phyloP scores from a whole-genome alignment of 92 coral and sea anemone species.

The Paramuricea clavata region DNA sequence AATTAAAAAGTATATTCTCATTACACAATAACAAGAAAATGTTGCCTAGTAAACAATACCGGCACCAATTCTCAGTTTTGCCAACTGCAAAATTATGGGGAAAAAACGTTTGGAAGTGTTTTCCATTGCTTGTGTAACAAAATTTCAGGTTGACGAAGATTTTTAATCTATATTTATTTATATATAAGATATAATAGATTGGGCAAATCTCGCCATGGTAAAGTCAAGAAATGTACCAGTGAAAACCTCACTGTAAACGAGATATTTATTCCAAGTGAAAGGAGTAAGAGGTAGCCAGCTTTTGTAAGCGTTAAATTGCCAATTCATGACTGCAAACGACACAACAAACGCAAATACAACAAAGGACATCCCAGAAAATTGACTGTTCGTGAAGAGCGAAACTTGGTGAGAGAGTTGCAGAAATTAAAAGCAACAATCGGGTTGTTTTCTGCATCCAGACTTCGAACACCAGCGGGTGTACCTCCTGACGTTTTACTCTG shows the following conservation, averaged over 20 bases:
- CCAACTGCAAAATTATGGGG: too few relatives aligned
- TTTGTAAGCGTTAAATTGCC: background rate
- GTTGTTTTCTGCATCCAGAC: background rate
- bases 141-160: too few relatives aligned
- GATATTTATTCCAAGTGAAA: background rate
- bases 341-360: background rate
- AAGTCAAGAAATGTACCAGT: background rate
- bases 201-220: background rate
- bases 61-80: too few relatives aligned
- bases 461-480: background rate
- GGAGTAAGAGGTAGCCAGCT: background rate
- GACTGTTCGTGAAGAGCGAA: background rate
- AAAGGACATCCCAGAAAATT: too few relatives aligned
- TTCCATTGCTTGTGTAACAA: too few relatives aligned
- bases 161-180: too few relatives aligned
- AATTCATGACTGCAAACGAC: background rate
- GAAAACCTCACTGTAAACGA: background rate
- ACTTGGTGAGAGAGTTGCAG: background rate
- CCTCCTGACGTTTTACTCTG: background rate
- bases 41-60: too few relatives aligned
- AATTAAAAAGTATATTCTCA: too few relatives aligned
- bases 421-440: background rate
- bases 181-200: too few relatives aligned
- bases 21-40: too few relatives aligned
- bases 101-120: too few relatives aligned